A percentile compares a stretch with the other conserved stretches of the same genome.
Evolutionary conservation across 2,888 invertebrate species (phyloP).

Genomic region (Agriopis aurantiaria): DNA sequence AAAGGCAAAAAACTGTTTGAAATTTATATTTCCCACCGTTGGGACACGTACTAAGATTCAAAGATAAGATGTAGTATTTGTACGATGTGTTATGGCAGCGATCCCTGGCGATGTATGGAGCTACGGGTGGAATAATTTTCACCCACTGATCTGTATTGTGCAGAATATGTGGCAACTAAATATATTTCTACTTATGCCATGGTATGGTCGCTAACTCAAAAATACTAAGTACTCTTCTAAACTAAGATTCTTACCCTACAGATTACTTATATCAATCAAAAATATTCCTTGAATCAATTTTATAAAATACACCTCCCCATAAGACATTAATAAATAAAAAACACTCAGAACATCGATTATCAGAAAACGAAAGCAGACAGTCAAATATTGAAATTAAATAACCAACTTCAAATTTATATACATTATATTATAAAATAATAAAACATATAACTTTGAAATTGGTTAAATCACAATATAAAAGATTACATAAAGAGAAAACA

Average conservation of each 20-base stretch:
- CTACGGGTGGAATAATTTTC: constrained; percentile 29
- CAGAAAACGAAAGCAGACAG: constrained; percentile 25
- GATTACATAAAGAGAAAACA: constrained; percentile 12
- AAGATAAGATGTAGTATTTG: constrained; percentile 7
- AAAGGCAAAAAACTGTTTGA: too few species aligned
- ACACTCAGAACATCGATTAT: constrained; percentile 28
- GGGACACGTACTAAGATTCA: not conserved
- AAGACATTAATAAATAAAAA: constrained; percentile 13
- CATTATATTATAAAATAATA: not conserved
- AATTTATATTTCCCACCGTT: too few species aligned
- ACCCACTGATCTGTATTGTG: constrained; percentile 60
- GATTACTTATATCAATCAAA: not conserved
- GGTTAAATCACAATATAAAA: constrained; percentile 10
- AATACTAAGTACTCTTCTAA: constrained; percentile 19
- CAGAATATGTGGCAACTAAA: constrained; percentile 74
- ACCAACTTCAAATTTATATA: constrained; percentile 21
- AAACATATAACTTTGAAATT: constrained; percentile 8
- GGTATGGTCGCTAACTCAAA: constrained; percentile 57
- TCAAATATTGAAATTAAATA: constrained; percentile 18
- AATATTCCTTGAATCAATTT: not conserved
- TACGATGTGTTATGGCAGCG: constrained; percentile 49
- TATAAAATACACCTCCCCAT: constrained; percentile 11
- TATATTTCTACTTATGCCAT: constrained; percentile 52
- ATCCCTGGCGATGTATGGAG: constrained; percentile 59
- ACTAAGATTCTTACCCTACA: constrained; percentile 9